Evolutionary conservation across 2,888 invertebrate genomes (phyloP).

Genomic region (Melolontha melolontha): DNA sequence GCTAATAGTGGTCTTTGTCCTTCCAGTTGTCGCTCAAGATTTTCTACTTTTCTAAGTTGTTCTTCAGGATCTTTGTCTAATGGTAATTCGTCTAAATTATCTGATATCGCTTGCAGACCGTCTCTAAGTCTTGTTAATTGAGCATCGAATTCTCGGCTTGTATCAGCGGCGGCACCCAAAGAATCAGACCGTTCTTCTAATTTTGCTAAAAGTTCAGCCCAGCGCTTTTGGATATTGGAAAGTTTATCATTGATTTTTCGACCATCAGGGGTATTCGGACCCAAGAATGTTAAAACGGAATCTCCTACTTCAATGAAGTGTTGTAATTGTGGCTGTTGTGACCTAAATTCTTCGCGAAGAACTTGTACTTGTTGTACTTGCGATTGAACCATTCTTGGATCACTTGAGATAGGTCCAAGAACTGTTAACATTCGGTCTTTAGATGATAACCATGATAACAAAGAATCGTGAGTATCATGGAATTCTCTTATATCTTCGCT

Average conservation of each 20-base stretch:
- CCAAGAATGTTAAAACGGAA: conserved; percentile 74
- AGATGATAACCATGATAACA: conserved; percentile 88
- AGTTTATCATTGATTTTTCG: conserved; percentile 75
- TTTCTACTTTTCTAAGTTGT: conserved; percentile 87
- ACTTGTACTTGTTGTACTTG: conserved; percentile 97
- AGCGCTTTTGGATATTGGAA: conserved; percentile 77
- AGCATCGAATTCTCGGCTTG: conserved; percentile 93
- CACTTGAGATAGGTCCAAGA: conserved; percentile 94
- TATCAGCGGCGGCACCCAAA: conserved; percentile 91
- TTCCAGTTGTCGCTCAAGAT: conserved; percentile 88
- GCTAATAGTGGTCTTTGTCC: conserved; percentile 89
- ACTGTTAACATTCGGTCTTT: conserved; percentile 97
- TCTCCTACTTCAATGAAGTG: conserved; percentile 87
- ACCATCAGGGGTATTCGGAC: conserved; percentile 71
- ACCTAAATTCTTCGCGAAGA: conserved; percentile 92
- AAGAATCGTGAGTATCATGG: conserved; percentile 87
- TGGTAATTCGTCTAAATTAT: conserved; percentile 86
- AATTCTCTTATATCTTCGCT: conserved; percentile 92
- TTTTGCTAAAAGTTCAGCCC: conserved; percentile 83
- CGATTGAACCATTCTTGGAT: conserved; percentile 94
- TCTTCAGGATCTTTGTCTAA: conserved; percentile 87
- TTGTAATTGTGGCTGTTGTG: conserved; percentile 90
- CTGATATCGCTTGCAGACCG: conserved; percentile 88
- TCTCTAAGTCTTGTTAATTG: conserved; percentile 85
- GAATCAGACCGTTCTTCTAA: conserved; percentile 90